Conservation (phyloP, 2,888 invertebrate species). For the Thelaira solivaga region DNA sequence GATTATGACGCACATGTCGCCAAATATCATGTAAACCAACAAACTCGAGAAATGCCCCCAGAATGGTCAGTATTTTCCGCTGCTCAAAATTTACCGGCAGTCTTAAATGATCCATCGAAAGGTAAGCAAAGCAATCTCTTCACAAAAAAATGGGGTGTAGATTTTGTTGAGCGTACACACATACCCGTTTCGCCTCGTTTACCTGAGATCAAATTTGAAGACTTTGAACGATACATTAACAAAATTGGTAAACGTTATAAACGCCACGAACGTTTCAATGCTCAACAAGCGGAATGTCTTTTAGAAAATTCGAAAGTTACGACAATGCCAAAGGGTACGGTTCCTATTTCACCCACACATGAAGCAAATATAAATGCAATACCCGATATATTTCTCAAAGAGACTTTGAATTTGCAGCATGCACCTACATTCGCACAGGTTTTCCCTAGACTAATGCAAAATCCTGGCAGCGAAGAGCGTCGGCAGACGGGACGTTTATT, state of each 20-base stretch:
- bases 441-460: constrained; percentile 83
- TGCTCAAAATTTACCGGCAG: constrained; percentile 95
- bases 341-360: constrained; percentile 64
- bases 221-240: constrained; percentile 92
- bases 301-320: constrained; percentile 44
- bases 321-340: neutral
- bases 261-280: constrained; percentile 79
- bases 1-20: constrained; percentile 92
- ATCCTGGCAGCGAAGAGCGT: constrained; percentile 67
- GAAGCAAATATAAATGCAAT: constrained; percentile 81
- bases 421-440: constrained; percentile 89
- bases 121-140: constrained; percentile 95
- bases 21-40: constrained; percentile 80
- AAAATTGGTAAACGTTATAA: constrained; percentile 84
- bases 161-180: constrained; percentile 89
- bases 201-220: constrained; percentile 87
- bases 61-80: constrained; percentile 85
- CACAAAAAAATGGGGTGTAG: constrained; percentile 98
- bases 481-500: constrained; percentile 81
- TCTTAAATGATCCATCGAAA: constrained; percentile 94
- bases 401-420: constrained; percentile 87
- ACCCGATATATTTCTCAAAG: constrained; percentile 90
- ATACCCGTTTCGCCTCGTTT: constrained; percentile 88
- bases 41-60: constrained; percentile 75
- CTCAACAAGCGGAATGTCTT: constrained; percentile 61